Conservation (phyloP, 2,113 vertebrate genomes). For the Dicaeum eximium region DNA sequence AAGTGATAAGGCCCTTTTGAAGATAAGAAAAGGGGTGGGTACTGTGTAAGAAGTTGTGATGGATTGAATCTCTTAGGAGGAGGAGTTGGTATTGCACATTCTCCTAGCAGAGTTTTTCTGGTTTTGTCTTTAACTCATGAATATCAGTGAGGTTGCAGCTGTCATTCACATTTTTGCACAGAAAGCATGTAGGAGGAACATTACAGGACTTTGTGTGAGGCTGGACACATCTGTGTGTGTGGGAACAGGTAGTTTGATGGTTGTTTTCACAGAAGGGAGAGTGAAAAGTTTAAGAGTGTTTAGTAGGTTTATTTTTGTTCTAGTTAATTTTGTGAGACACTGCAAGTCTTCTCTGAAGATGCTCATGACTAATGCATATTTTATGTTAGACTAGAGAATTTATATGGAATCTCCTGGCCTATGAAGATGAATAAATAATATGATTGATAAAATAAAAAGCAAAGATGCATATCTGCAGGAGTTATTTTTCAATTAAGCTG, state of each 20-base stretch:
- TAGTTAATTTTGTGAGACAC: neutral
- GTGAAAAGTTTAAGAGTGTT: neutral
- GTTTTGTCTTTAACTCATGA: neutral
- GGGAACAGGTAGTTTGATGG: neutral
- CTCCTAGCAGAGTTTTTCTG: neutral
- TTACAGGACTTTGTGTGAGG: neutral
- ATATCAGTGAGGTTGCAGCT: neutral
- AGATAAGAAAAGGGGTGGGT: too few relatives aligned
- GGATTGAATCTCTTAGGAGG: neutral
- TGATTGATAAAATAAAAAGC: neutral
- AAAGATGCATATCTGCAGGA: neutral
- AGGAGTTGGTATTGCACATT: neutral
- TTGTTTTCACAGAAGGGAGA: neutral
- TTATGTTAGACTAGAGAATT: neutral
- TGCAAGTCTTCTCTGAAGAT: neutral
- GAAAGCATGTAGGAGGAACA: neutral
- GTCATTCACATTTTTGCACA: neutral
- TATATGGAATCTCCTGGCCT: neutral
- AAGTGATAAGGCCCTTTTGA: neutral
- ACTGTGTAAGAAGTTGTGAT: neutral
- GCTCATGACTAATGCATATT: neutral
- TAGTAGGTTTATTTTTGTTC: neutral
- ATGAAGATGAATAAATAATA: neutral
- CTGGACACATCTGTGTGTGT: accelerated
- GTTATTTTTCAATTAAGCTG: neutral